Conservation (phyloP, 2,797 vertebrate genomes). For the Mastacembelus armatus region DNA sequence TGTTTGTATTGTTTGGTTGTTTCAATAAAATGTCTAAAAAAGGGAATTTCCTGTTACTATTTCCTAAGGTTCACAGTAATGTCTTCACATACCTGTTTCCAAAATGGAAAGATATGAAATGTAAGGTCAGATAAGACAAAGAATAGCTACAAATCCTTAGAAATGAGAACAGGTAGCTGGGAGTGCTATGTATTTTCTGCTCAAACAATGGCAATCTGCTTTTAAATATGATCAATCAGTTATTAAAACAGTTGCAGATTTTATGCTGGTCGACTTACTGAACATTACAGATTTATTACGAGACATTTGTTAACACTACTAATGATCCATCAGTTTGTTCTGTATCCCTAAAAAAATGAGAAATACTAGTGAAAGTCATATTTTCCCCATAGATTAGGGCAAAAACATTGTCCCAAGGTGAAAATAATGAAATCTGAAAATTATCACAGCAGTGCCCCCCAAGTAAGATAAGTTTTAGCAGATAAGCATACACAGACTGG, state of each 20-base stretch:
- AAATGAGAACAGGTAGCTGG: not conserved
- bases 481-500: conserved; percentile 22
- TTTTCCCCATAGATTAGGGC: not conserved
- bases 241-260: not conserved
- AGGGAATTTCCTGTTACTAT: too few species aligned
- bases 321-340: not conserved
- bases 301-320: not conserved
- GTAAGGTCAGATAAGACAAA: not conserved
- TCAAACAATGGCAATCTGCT: not conserved
- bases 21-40: too few species aligned
- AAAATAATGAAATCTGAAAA: conserved; percentile 23
- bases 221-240: not conserved
- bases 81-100: too few species aligned
- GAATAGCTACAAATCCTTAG: not conserved
- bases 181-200: not conserved
- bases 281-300: not conserved
- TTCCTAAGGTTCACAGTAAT: too few species aligned
- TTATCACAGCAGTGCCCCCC: not conserved
- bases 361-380: not conserved
- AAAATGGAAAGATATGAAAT: too few species aligned
- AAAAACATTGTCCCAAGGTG: not conserved
- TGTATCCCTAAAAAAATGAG: not conserved
- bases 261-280: not conserved
- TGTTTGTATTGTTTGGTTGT: too few species aligned
- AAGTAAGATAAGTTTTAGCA: conserved; percentile 4